Evolutionary conservation across 2,888 invertebrate genomes (phyloP).

Genomic region (Agriotes lineatus): DNA sequence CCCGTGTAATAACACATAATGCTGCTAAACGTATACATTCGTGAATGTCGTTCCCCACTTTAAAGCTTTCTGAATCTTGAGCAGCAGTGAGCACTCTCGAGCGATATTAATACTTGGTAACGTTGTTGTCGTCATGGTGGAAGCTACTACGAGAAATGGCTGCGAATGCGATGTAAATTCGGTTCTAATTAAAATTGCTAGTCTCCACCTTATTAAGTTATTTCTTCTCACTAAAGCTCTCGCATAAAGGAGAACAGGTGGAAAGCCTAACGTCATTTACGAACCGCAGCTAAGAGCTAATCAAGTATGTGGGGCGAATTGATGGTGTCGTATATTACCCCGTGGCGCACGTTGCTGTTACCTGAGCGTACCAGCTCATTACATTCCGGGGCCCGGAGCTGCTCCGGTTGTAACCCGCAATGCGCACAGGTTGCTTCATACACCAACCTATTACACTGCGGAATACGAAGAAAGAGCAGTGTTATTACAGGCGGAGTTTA

Average conservation of each 20-base stretch:
- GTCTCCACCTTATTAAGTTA: constrained; percentile 28
- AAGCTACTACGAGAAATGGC: not conserved
- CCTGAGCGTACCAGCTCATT: constrained; percentile 35
- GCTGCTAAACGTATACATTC: not conserved
- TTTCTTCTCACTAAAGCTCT: constrained; percentile 25
- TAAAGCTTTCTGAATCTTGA: constrained; percentile 14
- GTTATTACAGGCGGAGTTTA: constrained; percentile 25
- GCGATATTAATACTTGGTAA: too few species aligned
- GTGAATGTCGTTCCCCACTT: not conserved
- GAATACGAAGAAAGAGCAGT: constrained; percentile 30
- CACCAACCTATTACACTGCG: constrained; percentile 31
- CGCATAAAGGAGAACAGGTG: constrained; percentile 32
- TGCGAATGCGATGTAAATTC: not conserved
- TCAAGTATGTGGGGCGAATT: constrained; percentile 40
- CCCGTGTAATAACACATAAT: constrained; percentile 16
- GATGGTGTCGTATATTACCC: constrained; percentile 37
- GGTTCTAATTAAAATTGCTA: constrained; percentile 19
- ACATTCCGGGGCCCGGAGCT: constrained; percentile 24
- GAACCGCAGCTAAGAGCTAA: constrained; percentile 41
- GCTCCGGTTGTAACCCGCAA: constrained; percentile 29
- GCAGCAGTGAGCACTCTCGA: not conserved
- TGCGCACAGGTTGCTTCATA: constrained; percentile 37
- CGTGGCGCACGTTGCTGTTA: constrained; percentile 35
- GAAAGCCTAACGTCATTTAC: constrained; percentile 32
- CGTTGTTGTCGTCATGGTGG: too few species aligned